These are phyloP conservation scores for Euphydryas editha DNA, from an alignment of 2,888 invertebrate genomes.

Conservation along the genomic window DNA sequence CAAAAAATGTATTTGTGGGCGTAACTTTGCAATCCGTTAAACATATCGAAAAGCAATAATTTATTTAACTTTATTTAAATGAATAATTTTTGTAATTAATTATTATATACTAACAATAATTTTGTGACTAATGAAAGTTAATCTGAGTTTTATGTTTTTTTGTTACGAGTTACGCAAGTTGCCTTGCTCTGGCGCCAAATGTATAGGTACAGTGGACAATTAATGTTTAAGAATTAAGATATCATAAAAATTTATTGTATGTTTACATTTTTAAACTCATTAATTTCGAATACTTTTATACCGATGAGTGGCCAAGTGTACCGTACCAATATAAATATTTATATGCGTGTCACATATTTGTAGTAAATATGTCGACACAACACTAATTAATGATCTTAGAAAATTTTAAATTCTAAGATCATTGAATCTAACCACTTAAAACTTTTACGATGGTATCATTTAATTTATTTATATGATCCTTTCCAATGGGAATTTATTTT, in stretches of 20 bases:
- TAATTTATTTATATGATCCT: neutral
- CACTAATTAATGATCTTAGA: conserved; percentile 2
- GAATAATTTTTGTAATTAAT: conserved; percentile 17
- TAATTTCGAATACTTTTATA: neutral
- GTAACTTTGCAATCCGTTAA: conserved; percentile 6
- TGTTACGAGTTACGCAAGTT: conserved; percentile 16
- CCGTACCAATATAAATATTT: conserved; percentile 11
- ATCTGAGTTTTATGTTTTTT: conserved; percentile 6
- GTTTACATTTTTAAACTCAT: conserved; percentile 1
- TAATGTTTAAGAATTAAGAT: conserved; percentile 3
- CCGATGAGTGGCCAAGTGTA: conserved; percentile 1
- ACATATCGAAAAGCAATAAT: conserved; percentile 13
- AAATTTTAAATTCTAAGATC: too few relatives aligned
- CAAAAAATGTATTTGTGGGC: neutral
- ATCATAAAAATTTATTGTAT: conserved; percentile 1
- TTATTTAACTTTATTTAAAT: conserved; percentile 4
- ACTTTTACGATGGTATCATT: neutral
- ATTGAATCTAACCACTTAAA: neutral
- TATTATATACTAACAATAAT: conserved; percentile 14
- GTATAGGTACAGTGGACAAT: conserved; percentile 5
- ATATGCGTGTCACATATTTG: neutral
- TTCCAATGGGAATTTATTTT: too few relatives aligned
- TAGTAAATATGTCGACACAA: neutral
- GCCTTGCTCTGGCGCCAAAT: conserved; percentile 18
- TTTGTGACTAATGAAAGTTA: conserved; percentile 21